Base-by-base conservation (phyloP, 2,888 invertebrate species). In the Cyaniris semiargus region DNA sequence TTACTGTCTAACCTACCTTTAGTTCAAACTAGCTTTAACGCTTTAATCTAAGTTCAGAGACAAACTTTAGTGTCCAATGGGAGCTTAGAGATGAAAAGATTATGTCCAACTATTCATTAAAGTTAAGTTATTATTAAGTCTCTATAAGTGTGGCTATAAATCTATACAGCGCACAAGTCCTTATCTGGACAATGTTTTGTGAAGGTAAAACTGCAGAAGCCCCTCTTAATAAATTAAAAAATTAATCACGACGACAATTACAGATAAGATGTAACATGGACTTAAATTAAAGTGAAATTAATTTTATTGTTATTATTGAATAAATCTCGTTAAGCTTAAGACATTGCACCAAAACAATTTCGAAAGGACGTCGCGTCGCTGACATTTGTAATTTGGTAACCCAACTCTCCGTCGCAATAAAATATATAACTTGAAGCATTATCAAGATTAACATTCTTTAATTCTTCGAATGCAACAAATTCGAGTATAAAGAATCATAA, bases 351-450 rank as follows among this genome's bases (percentile, higher is more conserved):
- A 72, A 72, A 72, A 72, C 72, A 48, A 72, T 72, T 72, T 72
- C 21, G 21, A 23, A 48, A 23, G 72, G 23, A 48, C 15, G 48
- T 23, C 72, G 48, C 15, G 23, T 23, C 72, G 48, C 48, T 23
- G 38, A 74, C 48, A 53, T 74, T 44, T 38, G n/a, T 72, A 48
- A 72, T 74, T 53, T 74, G 74, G 23, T 74, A 72, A 72, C 72
- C 72, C 72, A 72, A 44, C 44, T 72, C 72, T 48, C 38, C n/a
- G 5, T 71, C 44, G 44, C 48, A 72, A 48, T 48, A 74, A 74
- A 74, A 74, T 74, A 74, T 74, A 23, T 74, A 74, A 74, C 74
- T n/a, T n/a, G n/a, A 53, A 74, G 21, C 18, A 53, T 74, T 74
- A 74, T 74, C 48, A 74, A 74, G 74, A 74, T 74, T 74, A 27